Evolutionary conservation across 2,797 vertebrate species (phyloP).

Genomic region (Sebastes melanostomus): DNA sequence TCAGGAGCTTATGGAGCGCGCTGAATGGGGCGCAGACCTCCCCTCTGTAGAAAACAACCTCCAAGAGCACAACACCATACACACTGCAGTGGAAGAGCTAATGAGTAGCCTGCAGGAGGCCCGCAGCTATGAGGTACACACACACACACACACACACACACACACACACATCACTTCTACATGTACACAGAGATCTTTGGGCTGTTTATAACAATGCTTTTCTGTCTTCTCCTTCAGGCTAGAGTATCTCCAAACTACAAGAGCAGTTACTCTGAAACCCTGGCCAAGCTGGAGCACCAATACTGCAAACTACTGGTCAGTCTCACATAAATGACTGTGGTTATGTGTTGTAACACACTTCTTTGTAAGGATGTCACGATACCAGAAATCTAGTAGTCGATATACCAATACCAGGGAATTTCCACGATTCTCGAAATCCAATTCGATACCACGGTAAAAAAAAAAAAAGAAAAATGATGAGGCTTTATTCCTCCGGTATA

Average conservation of each 20-base stretch:
- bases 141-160: background rate
- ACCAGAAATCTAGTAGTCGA: no score
- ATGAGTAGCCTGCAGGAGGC: constrained; percentile 91
- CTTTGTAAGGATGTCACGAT: background rate
- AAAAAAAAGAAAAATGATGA: no score
- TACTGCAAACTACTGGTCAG: constrained; percentile 97
- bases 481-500: no score
- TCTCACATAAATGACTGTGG: constrained; percentile 1
- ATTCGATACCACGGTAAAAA: no score
- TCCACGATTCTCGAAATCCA: no score
- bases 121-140: constrained; percentile 87
- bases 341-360: background rate
- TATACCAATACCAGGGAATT: no score
- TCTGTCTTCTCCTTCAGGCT: constrained; percentile 72
- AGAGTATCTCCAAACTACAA: constrained; percentile 93
- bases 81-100: constrained; percentile 90
- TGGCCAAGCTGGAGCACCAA: constrained; percentile 94
- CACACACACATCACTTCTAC: background rate
- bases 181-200: accelerated
- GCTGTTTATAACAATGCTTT: background rate
- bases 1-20: constrained; percentile 90
- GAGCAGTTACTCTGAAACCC: constrained; percentile 91
- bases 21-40: constrained; percentile 95
- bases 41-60: constrained; percentile 92
- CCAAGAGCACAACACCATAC: constrained; percentile 88